Conservation (phyloP, 2,113 vertebrate genomes). For the Climacteris rufus region DNA sequence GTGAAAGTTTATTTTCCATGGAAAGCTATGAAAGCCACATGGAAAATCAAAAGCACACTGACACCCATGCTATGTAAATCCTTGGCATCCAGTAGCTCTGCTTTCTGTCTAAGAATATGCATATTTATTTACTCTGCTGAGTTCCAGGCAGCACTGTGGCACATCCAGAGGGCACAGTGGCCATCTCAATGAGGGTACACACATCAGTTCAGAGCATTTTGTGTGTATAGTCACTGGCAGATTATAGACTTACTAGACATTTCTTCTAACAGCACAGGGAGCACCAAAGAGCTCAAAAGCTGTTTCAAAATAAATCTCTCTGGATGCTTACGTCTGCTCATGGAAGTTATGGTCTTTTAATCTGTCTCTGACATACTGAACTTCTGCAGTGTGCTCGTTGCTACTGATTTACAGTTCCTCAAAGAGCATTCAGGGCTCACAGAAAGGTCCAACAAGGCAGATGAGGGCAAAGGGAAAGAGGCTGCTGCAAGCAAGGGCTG, state of each 20-base stretch:
- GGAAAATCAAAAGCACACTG: not conserved
- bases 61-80: not conserved
- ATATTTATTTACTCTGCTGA: not conserved
- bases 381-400: rapidly evolving
- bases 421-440: not conserved
- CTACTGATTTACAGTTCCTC: not conserved
- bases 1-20: not conserved
- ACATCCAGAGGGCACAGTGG: not conserved
- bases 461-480: not conserved
- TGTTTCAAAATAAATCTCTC: not conserved
- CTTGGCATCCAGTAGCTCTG: not conserved
- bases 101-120: not conserved
- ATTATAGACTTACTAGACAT: not conserved
- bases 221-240: not conserved
- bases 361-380: not conserved
- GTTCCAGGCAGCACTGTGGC: not conserved
- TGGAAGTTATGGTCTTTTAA: not conserved
- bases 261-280: not conserved
- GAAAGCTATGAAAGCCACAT: not conserved
- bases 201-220: not conserved
- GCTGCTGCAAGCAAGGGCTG: not conserved
- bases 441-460: not conserved
- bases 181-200: not conserved
- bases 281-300: not conserved
- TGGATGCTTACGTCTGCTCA: not conserved